phyloP scores from a whole-genome alignment of 2,113 vertebrate genomes.

The Triplophysa tibetana region DNA sequence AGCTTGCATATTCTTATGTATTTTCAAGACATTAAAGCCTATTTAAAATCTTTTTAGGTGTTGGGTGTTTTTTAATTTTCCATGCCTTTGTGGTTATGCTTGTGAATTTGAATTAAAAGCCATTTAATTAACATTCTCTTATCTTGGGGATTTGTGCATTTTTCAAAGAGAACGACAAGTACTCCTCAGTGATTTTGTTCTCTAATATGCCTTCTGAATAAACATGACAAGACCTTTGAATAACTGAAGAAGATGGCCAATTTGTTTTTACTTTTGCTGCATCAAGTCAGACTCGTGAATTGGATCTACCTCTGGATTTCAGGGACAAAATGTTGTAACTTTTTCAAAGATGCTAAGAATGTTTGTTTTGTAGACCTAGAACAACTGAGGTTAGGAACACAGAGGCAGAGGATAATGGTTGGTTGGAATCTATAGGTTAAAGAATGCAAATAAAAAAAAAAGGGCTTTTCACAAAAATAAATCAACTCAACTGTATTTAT shows the following conservation, averaged over 20 bases:
- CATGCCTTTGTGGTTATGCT: neutral
- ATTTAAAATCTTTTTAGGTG: neutral
- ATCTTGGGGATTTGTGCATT: neutral
- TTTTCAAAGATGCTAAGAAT: neutral
- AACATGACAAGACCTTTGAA: neutral
- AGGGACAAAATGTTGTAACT: neutral
- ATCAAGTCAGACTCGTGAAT: neutral
- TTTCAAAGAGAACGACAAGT: conserved; percentile 1
- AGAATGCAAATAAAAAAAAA: too few relatives aligned
- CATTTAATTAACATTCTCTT: neutral
- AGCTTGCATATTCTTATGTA: neutral
- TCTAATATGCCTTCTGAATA: neutral
- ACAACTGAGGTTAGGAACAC: neutral
- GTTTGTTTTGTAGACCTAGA: conserved; percentile 10
- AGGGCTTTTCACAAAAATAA: too few relatives aligned
- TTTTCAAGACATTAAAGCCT: neutral
- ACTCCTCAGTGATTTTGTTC: neutral
- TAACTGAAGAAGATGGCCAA: neutral
- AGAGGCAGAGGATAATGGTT: neutral
- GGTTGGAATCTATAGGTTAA: neutral
- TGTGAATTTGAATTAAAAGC: neutral
- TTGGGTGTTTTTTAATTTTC: neutral
- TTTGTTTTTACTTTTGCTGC: neutral
- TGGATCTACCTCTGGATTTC: neutral
- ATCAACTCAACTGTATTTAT: too few relatives aligned